A percentile compares a stretch with the other conserved stretches of the same genome.
Evolutionary conservation across 2,888 invertebrate species (phyloP).

Genomic region (Ganaspis brasiliensis): DNA sequence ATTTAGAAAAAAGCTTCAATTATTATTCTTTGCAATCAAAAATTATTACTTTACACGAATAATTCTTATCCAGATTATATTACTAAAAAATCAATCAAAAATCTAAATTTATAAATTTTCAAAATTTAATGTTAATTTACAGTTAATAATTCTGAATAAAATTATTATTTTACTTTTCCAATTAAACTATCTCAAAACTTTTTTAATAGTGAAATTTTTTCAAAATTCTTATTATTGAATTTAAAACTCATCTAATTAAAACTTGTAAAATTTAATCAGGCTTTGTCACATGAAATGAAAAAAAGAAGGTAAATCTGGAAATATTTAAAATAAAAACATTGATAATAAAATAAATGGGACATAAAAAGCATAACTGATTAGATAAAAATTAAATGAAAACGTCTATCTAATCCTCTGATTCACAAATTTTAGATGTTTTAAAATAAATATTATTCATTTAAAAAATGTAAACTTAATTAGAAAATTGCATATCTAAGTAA

Average conservation of each 20-base stretch:
- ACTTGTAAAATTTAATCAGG: neutral
- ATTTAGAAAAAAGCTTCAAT: slow-evolving; percentile 50
- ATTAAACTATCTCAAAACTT: too few relatives aligned
- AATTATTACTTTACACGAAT: slow-evolving; percentile 27
- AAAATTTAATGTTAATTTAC: too few relatives aligned
- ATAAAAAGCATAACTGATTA: slow-evolving; percentile 39
- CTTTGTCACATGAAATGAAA: neutral
- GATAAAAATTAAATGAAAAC: slow-evolving; percentile 30
- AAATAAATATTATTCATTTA: neutral
- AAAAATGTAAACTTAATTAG: neutral
- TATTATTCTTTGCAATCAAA: neutral
- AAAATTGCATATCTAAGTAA: too few relatives aligned
- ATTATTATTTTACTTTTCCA: neutral
- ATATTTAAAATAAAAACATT: slow-evolving; percentile 29
- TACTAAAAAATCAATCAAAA: neutral
- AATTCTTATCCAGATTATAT: neutral
- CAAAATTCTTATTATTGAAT: too few relatives aligned
- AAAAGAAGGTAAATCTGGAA: neutral
- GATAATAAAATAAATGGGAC: slow-evolving; percentile 22
- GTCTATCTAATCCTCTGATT: slow-evolving; percentile 17
- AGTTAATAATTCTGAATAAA: neutral
- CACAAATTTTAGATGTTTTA: neutral
- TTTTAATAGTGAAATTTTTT: too few relatives aligned
- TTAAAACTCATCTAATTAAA: neutral
- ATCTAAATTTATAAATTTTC: too few relatives aligned